Evolutionary conservation across 2,113 vertebrate species (phyloP).

Genomic region (Asarcornis scutulata): DNA sequence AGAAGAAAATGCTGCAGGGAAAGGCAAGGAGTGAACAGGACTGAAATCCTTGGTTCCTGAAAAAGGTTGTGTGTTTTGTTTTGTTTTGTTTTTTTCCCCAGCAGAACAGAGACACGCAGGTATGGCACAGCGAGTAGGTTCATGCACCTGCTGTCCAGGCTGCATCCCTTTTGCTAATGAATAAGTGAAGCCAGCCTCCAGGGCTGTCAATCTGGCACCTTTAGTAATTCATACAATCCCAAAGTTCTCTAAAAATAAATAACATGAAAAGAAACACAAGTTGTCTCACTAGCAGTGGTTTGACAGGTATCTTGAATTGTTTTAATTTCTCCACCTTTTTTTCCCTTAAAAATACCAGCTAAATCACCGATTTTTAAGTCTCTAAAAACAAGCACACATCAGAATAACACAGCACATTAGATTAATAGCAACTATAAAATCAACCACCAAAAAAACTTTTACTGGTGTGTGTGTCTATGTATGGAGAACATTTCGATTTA

Average conservation of each 20-base stretch:
- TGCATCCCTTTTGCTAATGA: neutral
- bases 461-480: neutral
- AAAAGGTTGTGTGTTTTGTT: neutral
- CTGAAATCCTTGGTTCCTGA: neutral
- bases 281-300: neutral
- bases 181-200: conserved; percentile 7
- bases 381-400: neutral
- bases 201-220: conserved; percentile 46
- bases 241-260: conserved; percentile 41
- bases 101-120: neutral
- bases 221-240: neutral
- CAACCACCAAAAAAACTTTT: neutral
- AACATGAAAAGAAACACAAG: neutral
- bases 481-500: neutral
- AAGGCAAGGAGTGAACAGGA: neutral
- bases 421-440: neutral
- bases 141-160: conserved; percentile 41
- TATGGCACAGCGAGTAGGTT: neutral
- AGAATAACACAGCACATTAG: neutral
- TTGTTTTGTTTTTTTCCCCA: neutral
- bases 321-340: neutral
- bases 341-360: neutral
- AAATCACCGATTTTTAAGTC: neutral
- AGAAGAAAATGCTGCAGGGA: conserved; percentile 22
- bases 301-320: conserved; percentile 8